Conservation (phyloP, 1,140 invertebrate genomes). For the Heliconius hewitsoni region DNA sequence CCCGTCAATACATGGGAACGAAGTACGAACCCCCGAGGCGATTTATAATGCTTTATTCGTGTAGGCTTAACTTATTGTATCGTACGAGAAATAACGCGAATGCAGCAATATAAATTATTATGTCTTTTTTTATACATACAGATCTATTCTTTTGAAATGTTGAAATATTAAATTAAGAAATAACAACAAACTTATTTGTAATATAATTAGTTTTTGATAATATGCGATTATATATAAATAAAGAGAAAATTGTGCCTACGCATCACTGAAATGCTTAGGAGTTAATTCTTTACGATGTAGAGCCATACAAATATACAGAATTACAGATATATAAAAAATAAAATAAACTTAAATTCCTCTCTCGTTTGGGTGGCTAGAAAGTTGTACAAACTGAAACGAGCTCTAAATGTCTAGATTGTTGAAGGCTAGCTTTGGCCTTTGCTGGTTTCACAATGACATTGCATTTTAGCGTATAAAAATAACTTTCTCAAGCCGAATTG, state of each 20-base stretch:
- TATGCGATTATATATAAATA: background rate
- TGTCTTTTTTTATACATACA: background rate
- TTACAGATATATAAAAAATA: background rate
- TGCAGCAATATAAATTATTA: background rate
- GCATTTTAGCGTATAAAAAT: background rate
- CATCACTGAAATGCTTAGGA: too few relatives aligned
- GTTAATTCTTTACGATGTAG: too few relatives aligned
- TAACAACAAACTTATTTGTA: too few relatives aligned
- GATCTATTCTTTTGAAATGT: background rate
- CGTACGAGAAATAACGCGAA: background rate
- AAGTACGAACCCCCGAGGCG: conserved; percentile 24
- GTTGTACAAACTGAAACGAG: background rate
- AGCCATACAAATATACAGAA: too few relatives aligned
- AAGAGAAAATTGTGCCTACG: background rate
- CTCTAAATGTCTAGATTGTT: background rate
- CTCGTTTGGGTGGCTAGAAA: background rate
- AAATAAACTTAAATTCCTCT: background rate
- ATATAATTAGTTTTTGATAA: too few relatives aligned
- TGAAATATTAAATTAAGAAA: too few relatives aligned
- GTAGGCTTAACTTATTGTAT: conserved; percentile 16
- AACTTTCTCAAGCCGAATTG: background rate
- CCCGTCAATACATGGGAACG: conserved; percentile 26
- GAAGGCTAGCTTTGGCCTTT: background rate
- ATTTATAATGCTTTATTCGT: conserved; percentile 30
- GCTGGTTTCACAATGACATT: conserved; percentile 2